A percentile compares a stretch with the other conserved stretches of the same genome.
Evolutionary conservation across 2,888 invertebrate genomes (phyloP).

Genomic region (Drosophila recens): DNA sequence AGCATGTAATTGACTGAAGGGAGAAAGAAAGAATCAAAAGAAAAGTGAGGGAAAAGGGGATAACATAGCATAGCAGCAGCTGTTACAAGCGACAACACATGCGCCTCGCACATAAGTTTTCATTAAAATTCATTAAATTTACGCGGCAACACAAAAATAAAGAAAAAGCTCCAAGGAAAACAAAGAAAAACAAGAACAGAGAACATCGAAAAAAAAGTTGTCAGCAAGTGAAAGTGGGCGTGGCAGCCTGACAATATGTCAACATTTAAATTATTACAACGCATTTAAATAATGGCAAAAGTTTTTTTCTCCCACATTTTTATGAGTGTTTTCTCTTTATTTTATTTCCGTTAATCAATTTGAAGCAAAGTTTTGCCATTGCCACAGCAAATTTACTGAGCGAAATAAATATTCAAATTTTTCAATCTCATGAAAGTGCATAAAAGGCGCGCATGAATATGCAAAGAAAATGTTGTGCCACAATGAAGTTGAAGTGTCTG

Average conservation of each 20-base stretch:
- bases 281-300: constrained; percentile 71
- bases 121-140: constrained; percentile 78
- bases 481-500: constrained; percentile 42
- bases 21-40: no score
- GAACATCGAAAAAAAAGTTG: constrained; percentile 27
- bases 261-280: constrained; percentile 73
- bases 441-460: constrained; percentile 47
- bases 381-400: background rate
- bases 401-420: constrained; percentile 41
- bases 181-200: constrained; percentile 5
- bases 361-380: constrained; percentile 22
- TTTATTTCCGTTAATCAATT: constrained; percentile 7
- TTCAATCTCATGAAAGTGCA: constrained; percentile 37
- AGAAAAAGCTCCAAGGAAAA: constrained; percentile 24
- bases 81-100: constrained; percentile 39
- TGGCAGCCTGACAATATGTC: constrained; percentile 67
- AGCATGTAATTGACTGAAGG: constrained; percentile 28
- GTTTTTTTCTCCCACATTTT: constrained; percentile 39
- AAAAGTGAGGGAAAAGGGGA: background rate
- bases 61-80: constrained; percentile 33
- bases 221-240: constrained; percentile 46
- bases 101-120: constrained; percentile 60
- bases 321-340: constrained; percentile 25
- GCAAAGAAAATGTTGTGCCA: constrained; percentile 48
- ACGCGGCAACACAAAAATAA: constrained; percentile 58